A percentile compares a stretch with the other conserved stretches of the same genome.
phyloP scores from a whole-genome alignment of 2,888 invertebrate genomes.

The Piscicola geometra region DNA sequence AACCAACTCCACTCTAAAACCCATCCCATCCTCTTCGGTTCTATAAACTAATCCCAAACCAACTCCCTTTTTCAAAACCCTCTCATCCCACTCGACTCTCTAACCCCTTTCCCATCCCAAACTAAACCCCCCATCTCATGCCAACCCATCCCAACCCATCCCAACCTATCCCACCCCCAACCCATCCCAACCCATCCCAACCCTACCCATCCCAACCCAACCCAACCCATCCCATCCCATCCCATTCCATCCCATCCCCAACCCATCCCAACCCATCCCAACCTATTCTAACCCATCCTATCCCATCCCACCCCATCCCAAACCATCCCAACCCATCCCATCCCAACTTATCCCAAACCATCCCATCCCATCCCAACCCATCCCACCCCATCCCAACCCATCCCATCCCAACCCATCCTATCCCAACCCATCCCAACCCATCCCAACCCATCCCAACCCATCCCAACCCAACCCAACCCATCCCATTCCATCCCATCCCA shows the following conservation, averaged over 20 bases:
- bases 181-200: not conserved
- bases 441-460: no score
- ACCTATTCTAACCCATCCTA: no score
- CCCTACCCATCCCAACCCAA: not conserved
- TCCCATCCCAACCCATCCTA: not conserved
- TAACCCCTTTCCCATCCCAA: no score
- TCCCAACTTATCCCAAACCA: not conserved
- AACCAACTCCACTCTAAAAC: no score
- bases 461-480: not conserved
- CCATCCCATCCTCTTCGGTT: no score
- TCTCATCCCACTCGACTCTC: no score
- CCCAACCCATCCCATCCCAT: not conserved
- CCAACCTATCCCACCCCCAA: not conserved
- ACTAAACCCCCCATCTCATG: no score
- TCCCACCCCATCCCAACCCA: not conserved
- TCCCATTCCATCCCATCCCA: not conserved
- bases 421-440: conserved; percentile 45
- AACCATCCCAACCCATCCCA: not conserved
- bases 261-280: not conserved
- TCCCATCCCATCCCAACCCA: not conserved
- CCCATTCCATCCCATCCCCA: not conserved
- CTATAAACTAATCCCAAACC: no score
- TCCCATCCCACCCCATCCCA: not conserved
- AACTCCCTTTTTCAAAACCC: no score
- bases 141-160: no score